A percentile compares a stretch with the other conserved stretches of the same genome.
These are phyloP conservation scores for Protula sp. DNA, from an alignment of 2,888 invertebrate genomes.

Conservation along the genomic window DNA sequence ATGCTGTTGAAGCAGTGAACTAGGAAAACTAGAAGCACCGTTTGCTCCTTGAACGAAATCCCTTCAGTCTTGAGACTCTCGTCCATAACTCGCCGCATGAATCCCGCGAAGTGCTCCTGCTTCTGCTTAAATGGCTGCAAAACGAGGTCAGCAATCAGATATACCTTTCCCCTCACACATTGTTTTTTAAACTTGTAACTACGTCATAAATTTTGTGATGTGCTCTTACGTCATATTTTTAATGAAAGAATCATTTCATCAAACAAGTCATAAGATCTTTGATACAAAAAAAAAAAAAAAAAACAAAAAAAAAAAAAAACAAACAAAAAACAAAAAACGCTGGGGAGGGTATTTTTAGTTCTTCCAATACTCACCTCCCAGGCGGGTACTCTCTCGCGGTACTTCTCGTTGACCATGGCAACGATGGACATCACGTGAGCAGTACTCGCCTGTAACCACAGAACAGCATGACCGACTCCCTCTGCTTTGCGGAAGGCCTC, in stretches of 20 bases:
- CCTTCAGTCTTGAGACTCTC: slow-evolving; percentile 62
- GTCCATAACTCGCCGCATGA: slow-evolving; percentile 47
- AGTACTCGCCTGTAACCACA: slow-evolving; percentile 60
- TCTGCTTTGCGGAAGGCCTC: too few relatives aligned
- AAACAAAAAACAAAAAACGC: too few relatives aligned
- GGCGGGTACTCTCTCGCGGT: slow-evolving; percentile 89
- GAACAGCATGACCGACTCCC: not conserved
- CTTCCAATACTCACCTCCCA: slow-evolving; percentile 92
- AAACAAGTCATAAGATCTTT: too few relatives aligned
- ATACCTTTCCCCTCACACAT: too few relatives aligned
- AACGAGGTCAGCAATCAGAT: too few relatives aligned
- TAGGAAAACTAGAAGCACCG: slow-evolving; percentile 80
- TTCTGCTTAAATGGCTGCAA: slow-evolving; percentile 71
- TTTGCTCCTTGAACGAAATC: slow-evolving; percentile 67
- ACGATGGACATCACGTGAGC: slow-evolving; percentile 95
- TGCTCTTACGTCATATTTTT: too few relatives aligned
- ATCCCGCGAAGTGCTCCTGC: slow-evolving; percentile 58
- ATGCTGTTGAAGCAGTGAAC: slow-evolving; percentile 97
- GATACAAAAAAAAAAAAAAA: too few relatives aligned
- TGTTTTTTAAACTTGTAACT: too few relatives aligned
- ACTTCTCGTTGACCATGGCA: slow-evolving; percentile 98
- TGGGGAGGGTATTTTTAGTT: too few relatives aligned
- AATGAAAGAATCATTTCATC: too few relatives aligned
- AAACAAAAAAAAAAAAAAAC: too few relatives aligned
- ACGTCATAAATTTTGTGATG: too few relatives aligned